These are phyloP conservation scores for Ploceus nigricollis DNA, from an alignment of 2,113 vertebrate species.

Conservation along the genomic window DNA sequence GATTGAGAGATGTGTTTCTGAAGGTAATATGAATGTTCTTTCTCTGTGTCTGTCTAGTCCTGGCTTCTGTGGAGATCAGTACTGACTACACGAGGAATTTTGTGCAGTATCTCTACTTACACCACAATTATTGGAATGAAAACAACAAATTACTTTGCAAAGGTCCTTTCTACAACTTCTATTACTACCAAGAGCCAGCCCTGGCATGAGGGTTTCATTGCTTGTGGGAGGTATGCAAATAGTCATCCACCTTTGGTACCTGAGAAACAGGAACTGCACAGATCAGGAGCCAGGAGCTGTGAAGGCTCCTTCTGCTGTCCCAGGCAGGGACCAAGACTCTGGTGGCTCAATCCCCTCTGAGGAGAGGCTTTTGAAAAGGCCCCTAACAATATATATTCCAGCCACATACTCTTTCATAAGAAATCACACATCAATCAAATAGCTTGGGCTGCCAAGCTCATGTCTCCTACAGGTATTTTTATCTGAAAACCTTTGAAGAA, in stretches of 20 bases:
- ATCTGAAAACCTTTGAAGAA: conserved; percentile 33
- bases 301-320: neutral
- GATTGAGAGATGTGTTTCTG: neutral
- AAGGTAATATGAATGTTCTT: neutral
- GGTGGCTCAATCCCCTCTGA: neutral
- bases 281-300: neutral
- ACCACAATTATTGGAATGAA: neutral
- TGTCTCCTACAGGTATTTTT: neutral
- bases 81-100: neutral
- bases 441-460: neutral
- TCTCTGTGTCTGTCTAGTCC: neutral
- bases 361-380: neutral
- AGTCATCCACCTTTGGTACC: neutral
- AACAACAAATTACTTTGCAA: neutral
- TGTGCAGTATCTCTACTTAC: neutral
- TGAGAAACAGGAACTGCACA: neutral
- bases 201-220: neutral
- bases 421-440: neutral
- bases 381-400: neutral
- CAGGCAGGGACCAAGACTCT: neutral
- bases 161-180: neutral
- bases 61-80: neutral
- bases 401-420: neutral
- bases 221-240: neutral
- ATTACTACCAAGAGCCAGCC: neutral